Evolutionary conservation across 2,113 vertebrate species (phyloP).

Genomic region (Psilopsiagon aurifrons): DNA sequence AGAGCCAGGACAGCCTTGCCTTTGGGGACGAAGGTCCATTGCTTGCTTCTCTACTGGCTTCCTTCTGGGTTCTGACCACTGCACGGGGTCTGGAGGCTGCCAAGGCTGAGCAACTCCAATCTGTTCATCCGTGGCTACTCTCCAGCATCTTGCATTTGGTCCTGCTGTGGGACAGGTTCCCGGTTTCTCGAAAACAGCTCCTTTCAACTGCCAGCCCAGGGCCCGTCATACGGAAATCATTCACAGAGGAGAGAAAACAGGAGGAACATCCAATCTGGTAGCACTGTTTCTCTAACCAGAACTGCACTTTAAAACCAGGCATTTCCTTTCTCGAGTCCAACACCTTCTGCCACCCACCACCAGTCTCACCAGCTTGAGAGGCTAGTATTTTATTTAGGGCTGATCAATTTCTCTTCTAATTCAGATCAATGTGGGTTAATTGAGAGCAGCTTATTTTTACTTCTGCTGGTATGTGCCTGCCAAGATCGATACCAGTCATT

Average conservation of each 20-base stretch:
- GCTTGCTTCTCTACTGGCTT: too few relatives aligned
- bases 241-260: background rate
- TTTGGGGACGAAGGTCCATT: background rate
- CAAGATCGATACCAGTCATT: conserved; percentile 72
- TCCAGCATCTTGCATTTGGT: background rate
- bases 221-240: fast-evolving
- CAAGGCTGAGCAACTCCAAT: background rate
- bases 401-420: conserved; percentile 69
- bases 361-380: background rate
- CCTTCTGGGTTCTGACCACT: background rate
- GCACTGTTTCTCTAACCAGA: background rate
- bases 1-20: background rate
- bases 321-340: background rate
- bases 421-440: conserved; percentile 73
- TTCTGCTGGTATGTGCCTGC: conserved; percentile 58
- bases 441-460: conserved; percentile 74
- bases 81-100: background rate
- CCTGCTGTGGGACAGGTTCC: background rate
- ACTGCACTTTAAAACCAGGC: background rate
- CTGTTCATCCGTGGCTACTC: background rate
- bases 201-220: background rate
- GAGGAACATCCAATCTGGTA: background rate
- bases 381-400: conserved; percentile 2
- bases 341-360: conserved; percentile 3
- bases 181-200: background rate